A percentile compares a stretch with the other conserved stretches of the same genome.
These are phyloP conservation scores for Phyllostomus discolor DNA, from an alignment of 2,113 vertebrate species.

Conservation along the genomic window DNA sequence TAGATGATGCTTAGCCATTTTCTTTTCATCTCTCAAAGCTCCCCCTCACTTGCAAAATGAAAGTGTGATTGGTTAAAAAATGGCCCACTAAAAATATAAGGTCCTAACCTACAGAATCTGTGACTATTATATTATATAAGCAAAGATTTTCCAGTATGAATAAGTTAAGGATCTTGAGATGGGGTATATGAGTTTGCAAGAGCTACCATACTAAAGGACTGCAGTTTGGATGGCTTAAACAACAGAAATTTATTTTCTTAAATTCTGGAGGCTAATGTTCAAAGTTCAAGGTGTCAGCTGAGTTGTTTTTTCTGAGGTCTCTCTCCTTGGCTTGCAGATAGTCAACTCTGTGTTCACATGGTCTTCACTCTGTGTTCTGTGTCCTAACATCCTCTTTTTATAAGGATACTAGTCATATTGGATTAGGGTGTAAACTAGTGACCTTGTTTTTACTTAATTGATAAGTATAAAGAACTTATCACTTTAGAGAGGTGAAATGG, in stretches of 20 bases:
- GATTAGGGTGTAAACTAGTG: background rate
- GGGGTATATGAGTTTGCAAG: background rate
- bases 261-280: background rate
- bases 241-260: background rate
- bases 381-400: too few species aligned
- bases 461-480: background rate
- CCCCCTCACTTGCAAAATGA: background rate
- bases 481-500: background rate
- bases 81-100: background rate
- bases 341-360: too few species aligned
- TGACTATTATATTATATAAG: background rate
- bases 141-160: background rate
- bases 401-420: background rate
- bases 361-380: too few species aligned
- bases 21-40: background rate
- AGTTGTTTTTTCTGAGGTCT: too few species aligned
- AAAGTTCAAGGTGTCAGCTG: background rate
- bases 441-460: background rate
- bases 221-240: background rate
- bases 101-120: background rate
- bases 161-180: background rate
- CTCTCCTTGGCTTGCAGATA: too few species aligned
- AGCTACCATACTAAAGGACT: background rate
- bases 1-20: background rate
- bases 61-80: background rate